A percentile compares a stretch with the other conserved stretches of the same genome.
These are phyloP conservation scores for Upupa epops DNA, from an alignment of 2,113 vertebrate genomes.

Conservation along the genomic window DNA sequence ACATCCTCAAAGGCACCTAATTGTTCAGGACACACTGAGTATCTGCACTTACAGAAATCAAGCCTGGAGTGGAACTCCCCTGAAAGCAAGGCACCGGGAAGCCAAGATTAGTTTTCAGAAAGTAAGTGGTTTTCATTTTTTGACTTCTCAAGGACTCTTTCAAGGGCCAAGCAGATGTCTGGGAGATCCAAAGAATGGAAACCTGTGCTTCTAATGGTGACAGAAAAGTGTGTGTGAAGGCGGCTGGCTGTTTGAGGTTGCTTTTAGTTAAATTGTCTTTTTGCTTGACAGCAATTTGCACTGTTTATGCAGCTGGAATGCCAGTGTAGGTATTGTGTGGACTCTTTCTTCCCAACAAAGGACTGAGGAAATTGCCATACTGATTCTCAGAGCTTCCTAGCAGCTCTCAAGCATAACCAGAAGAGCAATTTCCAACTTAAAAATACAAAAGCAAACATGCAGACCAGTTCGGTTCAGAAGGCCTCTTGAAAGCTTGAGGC, in stretches of 20 bases:
- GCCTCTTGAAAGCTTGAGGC: background rate
- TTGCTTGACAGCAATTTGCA: conserved; percentile 40
- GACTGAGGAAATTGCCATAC: conserved; percentile 32
- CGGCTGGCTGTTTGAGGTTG: conserved; percentile 14
- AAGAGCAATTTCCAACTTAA: conserved; percentile 16
- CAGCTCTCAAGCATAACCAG: background rate
- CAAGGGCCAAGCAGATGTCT: conserved; percentile 54
- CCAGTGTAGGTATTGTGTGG: background rate
- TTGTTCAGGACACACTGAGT: conserved; percentile 46
- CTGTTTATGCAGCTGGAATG: conserved; percentile 39
- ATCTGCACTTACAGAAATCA: conserved; percentile 57
- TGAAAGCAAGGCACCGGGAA: conserved; percentile 48
- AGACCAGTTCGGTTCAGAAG: background rate
- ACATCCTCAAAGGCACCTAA: conserved; percentile 37
- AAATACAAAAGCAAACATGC: background rate
- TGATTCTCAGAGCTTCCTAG: conserved; percentile 10
- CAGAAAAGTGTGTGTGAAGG: background rate
- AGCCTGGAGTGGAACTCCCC: conserved; percentile 35
- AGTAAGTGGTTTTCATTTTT: conserved; percentile 63
- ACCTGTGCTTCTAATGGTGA: background rate
- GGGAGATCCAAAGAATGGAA: conserved; percentile 18
- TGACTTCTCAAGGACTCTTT: conserved; percentile 47
- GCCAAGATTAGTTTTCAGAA: conserved; percentile 57
- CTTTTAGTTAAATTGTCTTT: conserved; percentile 18
- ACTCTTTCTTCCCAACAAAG: conserved; percentile 29